A percentile compares a stretch with the other conserved stretches of the same genome.
These are phyloP conservation scores for Gulo gulo DNA, from an alignment of 2,113 vertebrate species.

Conservation along the genomic window DNA sequence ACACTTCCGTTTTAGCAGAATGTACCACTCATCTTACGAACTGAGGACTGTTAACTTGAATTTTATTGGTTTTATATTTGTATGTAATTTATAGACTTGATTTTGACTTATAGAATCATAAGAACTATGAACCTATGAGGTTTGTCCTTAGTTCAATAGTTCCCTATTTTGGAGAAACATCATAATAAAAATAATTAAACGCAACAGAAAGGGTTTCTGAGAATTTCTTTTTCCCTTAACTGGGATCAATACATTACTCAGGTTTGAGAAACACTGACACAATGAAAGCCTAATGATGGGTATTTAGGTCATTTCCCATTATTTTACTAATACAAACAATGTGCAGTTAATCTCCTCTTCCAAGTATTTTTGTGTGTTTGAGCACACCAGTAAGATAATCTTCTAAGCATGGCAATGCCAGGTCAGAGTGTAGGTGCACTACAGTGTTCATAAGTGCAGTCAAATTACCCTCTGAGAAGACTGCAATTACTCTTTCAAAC, in stretches of 20 bases:
- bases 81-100: background rate
- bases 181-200: conserved; percentile 48
- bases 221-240: background rate
- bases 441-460: background rate
- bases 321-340: conserved; percentile 12
- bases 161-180: conserved; percentile 11
- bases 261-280: conserved; percentile 15
- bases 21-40: background rate
- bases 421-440: conserved; percentile 22
- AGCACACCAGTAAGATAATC: background rate
- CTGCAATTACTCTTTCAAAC: background rate
- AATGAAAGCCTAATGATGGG: background rate
- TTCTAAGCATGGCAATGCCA: background rate
- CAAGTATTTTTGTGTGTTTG: background rate
- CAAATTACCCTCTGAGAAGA: background rate
- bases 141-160: background rate
- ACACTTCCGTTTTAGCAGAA: background rate
- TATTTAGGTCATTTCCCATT: background rate
- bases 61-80: background rate
- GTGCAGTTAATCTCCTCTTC: conserved; percentile 9
- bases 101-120: background rate
- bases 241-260: background rate
- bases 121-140: background rate
- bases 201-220: background rate
- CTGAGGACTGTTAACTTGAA: background rate